These are phyloP conservation scores for Bagarius yarrelli DNA, from an alignment of 2,113 vertebrate genomes.

Conservation along the genomic window DNA sequence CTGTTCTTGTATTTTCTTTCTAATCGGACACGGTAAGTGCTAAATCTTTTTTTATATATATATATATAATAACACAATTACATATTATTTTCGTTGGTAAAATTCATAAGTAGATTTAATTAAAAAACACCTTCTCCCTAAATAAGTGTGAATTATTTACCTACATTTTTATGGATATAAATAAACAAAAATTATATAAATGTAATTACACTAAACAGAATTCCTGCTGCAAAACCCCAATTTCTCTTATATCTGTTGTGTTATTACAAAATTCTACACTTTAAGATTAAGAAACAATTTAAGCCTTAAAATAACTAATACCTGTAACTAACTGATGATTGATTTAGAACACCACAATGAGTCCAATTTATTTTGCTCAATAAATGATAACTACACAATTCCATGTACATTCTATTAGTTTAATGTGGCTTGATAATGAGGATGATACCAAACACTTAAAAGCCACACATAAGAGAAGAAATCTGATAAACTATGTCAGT, in stretches of 20 bases:
- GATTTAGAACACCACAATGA: background rate
- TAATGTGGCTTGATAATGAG: background rate
- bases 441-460: background rate
- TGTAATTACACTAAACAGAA: background rate
- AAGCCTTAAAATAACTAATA: background rate
- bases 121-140: background rate
- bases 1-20: conserved; percentile 64
- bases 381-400: background rate
- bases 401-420: background rate
- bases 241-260: background rate
- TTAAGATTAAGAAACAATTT: background rate
- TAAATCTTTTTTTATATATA: background rate
- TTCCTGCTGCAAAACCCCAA: background rate
- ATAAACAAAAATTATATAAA: too few relatives aligned
- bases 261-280: background rate
- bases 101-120: background rate
- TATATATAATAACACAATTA: background rate
- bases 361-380: background rate
- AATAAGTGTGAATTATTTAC: background rate
- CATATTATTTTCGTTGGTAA: background rate
- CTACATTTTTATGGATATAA: background rate
- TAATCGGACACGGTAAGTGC: conserved; percentile 64
- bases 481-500: background rate
- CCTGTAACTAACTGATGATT: background rate
- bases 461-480: background rate